Conservation (phyloP, 1,140 invertebrate species). For the Trachymyrmex septentrionalis region DNA sequence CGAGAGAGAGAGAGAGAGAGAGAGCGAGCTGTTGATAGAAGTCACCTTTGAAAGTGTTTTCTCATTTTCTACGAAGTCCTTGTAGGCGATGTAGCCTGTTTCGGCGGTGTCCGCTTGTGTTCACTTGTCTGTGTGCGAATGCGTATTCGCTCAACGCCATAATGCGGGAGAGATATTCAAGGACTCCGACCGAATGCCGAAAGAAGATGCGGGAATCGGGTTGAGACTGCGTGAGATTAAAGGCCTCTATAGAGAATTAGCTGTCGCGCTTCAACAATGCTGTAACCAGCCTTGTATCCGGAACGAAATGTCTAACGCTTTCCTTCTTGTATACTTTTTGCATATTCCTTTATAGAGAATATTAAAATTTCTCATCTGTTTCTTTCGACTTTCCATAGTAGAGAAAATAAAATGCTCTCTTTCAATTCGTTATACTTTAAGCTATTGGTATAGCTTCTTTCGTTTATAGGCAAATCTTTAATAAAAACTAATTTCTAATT, state of each 20-base stretch:
- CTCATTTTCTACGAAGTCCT: conserved; percentile 39
- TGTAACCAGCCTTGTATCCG: background rate
- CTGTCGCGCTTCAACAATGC: background rate
- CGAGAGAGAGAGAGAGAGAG: background rate
- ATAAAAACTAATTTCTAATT: background rate
- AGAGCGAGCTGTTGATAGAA: background rate
- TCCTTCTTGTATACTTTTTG: background rate
- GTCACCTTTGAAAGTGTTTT: conserved; percentile 18
- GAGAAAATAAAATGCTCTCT: background rate
- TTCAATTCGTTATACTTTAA: background rate
- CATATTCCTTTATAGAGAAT: background rate
- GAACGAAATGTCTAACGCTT: background rate
- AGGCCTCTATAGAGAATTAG: conserved; percentile 35
- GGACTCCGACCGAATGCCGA: conserved; percentile 3
- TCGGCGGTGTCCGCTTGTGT: background rate
- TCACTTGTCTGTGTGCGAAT: background rate
- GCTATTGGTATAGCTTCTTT: background rate
- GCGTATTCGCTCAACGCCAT: background rate
- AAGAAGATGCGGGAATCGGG: conserved; percentile 24
- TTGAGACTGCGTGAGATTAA: conserved; percentile 42
- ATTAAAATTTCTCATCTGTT: background rate
- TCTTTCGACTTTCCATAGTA: background rate
- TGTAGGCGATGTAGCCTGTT: conserved; percentile 21
- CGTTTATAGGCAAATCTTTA: background rate
- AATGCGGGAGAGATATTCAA: conserved; percentile 43